Evolutionary conservation across 2,113 vertebrate genomes (phyloP).

Genomic region (Poecile atricapillus): DNA sequence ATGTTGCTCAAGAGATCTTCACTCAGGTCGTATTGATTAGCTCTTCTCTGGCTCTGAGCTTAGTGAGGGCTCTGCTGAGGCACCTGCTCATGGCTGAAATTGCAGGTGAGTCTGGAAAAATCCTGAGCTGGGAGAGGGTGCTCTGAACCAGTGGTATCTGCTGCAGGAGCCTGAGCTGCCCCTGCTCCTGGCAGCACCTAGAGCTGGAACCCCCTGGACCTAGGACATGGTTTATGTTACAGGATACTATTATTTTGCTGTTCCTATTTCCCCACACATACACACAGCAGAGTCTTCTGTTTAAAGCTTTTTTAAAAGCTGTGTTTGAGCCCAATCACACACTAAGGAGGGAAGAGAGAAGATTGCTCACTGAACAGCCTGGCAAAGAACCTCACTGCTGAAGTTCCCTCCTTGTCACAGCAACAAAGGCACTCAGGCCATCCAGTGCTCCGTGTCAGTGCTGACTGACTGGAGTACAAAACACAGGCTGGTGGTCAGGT

Average conservation of each 20-base stretch:
- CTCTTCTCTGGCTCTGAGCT: not conserved
- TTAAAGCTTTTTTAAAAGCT: not conserved
- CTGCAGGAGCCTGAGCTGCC: not conserved
- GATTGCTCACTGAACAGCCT: not conserved
- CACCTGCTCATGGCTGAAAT: not conserved
- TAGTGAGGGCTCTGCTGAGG: not conserved
- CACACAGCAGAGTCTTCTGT: rapidly evolving
- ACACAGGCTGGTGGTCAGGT: not conserved
- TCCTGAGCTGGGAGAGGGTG: not conserved
- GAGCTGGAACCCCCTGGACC: not conserved
- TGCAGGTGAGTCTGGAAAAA: not conserved
- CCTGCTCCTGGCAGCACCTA: not conserved
- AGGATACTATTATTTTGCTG: not conserved
- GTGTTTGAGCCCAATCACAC: not conserved
- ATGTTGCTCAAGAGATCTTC: not conserved
- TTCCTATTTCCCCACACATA: not conserved
- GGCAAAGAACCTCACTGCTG: not conserved
- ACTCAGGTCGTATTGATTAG: rapidly evolving
- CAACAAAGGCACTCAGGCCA: rapidly evolving
- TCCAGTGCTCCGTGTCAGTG: rapidly evolving
- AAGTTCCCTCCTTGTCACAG: not conserved
- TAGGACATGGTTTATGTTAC: not conserved
- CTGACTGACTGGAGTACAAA: not conserved
- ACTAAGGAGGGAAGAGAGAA: not conserved
- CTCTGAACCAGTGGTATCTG: not conserved